Percentiles rank a stretch among this genome's conserved stretches.
phyloP scores from a whole-genome alignment of 1,140 invertebrate species.

The Caenorhabditis tropicalis region DNA sequence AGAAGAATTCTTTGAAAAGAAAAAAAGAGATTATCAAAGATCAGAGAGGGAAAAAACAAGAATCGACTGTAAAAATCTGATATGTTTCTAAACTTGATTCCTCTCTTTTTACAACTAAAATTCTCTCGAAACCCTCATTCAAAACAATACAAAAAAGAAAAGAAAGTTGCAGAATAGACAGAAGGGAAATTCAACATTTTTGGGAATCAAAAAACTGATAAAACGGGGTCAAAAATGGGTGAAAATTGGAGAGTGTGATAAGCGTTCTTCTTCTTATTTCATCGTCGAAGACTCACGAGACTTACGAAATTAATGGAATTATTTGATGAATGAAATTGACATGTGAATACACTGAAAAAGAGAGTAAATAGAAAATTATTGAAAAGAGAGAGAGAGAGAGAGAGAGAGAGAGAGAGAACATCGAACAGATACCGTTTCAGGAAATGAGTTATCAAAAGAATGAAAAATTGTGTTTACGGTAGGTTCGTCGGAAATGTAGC shows the following conservation, averaged over 20 bases:
- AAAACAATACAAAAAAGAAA: not conserved
- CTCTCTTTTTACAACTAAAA: not conserved
- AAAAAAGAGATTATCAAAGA: constrained; percentile 11
- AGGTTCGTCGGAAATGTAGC: too few species aligned
- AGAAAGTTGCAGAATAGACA: not conserved
- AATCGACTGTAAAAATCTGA: not conserved
- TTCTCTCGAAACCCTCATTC: not conserved
- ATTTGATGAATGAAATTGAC: not conserved
- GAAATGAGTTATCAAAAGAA: too few species aligned
- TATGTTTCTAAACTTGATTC: not conserved
- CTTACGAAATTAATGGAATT: constrained; percentile 16
- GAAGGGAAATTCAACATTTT: not conserved
- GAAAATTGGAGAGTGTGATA: not conserved
- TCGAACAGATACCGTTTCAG: too few species aligned
- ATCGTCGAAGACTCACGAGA: too few species aligned
- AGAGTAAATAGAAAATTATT: not conserved
- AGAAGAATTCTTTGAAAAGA: not conserved
- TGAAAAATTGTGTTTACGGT: too few species aligned
- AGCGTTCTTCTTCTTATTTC: not conserved
- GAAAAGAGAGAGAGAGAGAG: too few species aligned
- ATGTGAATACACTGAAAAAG: not conserved
- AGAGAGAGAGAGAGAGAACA: too few species aligned
- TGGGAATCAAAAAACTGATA: not conserved
- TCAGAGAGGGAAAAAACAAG: not conserved
- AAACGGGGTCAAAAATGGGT: not conserved